Evolutionary conservation across 2,113 vertebrate species (phyloP).

Genomic region (Paradoxurus hermaphroditus): DNA sequence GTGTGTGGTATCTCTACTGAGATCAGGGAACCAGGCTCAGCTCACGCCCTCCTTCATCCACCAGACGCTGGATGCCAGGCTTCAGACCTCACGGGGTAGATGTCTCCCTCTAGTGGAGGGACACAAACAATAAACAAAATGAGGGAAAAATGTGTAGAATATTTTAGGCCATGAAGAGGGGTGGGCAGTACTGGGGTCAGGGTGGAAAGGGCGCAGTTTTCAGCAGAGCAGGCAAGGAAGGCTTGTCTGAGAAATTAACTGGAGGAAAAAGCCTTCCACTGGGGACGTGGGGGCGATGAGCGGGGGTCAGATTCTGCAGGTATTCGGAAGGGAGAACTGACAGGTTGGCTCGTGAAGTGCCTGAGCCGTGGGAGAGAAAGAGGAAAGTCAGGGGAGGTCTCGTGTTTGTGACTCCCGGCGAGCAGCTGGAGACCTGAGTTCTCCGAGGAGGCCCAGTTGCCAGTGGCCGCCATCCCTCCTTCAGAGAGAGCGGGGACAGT

Average conservation of each 20-base stretch:
- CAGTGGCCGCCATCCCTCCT: not conserved
- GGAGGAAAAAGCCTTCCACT: not conserved
- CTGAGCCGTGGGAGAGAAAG: not conserved
- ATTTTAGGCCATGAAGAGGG: not conserved
- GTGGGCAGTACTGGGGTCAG: not conserved
- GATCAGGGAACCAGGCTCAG: not conserved
- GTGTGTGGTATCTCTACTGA: not conserved
- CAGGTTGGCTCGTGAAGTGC: too few species aligned
- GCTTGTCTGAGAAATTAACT: not conserved
- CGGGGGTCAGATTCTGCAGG: accelerated
- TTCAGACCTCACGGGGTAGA: not conserved
- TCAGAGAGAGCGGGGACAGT: not conserved
- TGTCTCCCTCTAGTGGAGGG: not conserved
- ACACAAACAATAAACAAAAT: not conserved
- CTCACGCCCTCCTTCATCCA: not conserved
- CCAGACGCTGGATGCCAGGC: not conserved
- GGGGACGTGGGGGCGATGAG: accelerated
- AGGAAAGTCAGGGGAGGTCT: not conserved
- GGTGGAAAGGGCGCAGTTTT: not conserved
- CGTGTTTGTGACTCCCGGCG: not conserved
- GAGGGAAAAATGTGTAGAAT: not conserved
- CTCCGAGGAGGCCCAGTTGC: not conserved
- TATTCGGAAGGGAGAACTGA: not conserved
- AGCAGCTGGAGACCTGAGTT: not conserved
- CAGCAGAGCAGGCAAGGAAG: not conserved